A percentile compares a stretch with the other conserved stretches of the same genome.
Conservation (phyloP, 1,140 invertebrate genomes). For the Saxidomus purpurata region DNA sequence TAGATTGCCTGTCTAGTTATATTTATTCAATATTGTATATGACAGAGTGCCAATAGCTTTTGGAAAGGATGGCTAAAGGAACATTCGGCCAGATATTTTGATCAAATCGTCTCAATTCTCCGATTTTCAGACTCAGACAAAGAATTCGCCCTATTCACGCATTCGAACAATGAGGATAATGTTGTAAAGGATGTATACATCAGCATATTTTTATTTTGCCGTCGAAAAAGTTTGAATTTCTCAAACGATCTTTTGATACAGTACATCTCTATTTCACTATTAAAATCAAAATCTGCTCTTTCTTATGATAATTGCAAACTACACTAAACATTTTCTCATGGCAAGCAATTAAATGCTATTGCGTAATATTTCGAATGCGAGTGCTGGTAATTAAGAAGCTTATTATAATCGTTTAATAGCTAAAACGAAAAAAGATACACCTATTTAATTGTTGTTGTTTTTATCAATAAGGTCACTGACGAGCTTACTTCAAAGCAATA, state of each 20-base stretch:
- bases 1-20: neutral
- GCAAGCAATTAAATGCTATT: neutral
- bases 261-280: too few species aligned
- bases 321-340: neutral
- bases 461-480: neutral
- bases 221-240: too few species aligned
- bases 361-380: neutral
- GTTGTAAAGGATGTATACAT: too few species aligned
- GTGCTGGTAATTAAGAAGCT: neutral
- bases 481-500: slow-evolving; percentile 14
- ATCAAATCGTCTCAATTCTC: too few species aligned
- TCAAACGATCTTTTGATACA: too few species aligned
- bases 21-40: slow-evolving; percentile 17
- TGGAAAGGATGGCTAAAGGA: neutral
- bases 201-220: too few species aligned
- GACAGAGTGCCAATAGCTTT: neutral
- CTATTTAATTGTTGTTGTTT: slow-evolving; percentile 22
- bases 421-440: neutral
- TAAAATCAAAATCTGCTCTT: too few species aligned
- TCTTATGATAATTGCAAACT: too few species aligned
- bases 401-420: neutral
- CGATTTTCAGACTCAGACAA: too few species aligned
- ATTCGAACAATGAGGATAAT: too few species aligned
- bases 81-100: neutral
- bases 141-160: too few species aligned